phyloP scores from a whole-genome alignment of 2,113 vertebrate genomes.

The Antechinus stuartii region DNA sequence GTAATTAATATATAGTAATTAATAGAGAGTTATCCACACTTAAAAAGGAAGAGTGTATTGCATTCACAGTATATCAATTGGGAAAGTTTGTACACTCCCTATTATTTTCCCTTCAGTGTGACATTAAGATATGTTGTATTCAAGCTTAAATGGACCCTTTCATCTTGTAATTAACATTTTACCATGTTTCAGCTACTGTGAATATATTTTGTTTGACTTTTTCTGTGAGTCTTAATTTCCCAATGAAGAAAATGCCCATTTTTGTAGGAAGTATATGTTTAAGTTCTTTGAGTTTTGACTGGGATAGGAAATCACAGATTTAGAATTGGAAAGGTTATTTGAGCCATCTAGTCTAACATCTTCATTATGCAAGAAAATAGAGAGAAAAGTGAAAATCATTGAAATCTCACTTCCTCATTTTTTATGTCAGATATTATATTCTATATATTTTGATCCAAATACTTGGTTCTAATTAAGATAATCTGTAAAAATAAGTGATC shows the following conservation, averaged over 20 bases:
- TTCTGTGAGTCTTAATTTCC: conserved; percentile 54
- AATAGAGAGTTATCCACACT: neutral
- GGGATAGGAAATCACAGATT: neutral
- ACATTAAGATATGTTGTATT: conserved; percentile 77
- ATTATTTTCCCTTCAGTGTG: conserved; percentile 77
- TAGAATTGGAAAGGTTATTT: neutral
- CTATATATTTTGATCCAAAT: conserved; percentile 4
- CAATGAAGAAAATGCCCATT: conserved; percentile 74
- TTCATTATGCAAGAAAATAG: neutral
- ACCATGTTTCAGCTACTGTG: conserved; percentile 71
- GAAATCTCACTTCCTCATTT: conserved; percentile 51
- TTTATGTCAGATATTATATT: neutral
- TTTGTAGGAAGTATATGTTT: conserved; percentile 64
- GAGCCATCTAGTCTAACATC: neutral
- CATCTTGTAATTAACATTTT: conserved; percentile 80
- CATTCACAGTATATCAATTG: conserved; percentile 44
- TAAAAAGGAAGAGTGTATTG: conserved; percentile 57
- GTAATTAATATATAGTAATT: neutral
- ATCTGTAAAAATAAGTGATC: neutral
- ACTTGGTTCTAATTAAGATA: neutral
- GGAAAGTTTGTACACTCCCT: conserved; percentile 62
- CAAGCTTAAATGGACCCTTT: conserved; percentile 74
- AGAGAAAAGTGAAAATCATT: conserved; percentile 60
- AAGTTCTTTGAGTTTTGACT: conserved; percentile 60
- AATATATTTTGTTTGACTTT: conserved; percentile 80